Base-by-base conservation (phyloP, 2,888 invertebrate species). In the Acrocyrtus sp. region DNA sequence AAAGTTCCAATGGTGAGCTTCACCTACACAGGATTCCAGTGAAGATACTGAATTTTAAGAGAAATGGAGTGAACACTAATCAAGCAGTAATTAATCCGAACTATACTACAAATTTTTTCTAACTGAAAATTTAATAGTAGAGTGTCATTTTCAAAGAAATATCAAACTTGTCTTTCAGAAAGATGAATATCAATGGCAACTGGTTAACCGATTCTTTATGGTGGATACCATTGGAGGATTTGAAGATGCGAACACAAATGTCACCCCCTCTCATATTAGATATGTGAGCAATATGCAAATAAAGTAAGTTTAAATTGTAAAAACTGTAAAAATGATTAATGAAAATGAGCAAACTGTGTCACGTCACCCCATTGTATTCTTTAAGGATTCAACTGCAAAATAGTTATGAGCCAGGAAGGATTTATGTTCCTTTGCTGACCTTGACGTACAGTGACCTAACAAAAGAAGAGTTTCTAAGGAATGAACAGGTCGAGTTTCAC, bases 161-260 rank as follows among this genome's bases (percentile, higher is more conserved):
- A 39, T 47, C 26, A 34, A 43, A 47, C 26, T 68, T 58, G 69
- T 74, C 45, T 82, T 82, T 39, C 78, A 88, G 88, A 85, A 84
- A 22, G 86, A 87, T 73, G 82, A 84, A 48, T 86, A 86, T 34
- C 86, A 87, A 50, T 91, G 90, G 90, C 87, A 89, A 81, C 83
- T 92, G 34, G 88, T 89, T 0, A 86, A 89, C 76, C 86, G 92
- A 72, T 90, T 92, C 83, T 91, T 91, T 83, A 81, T 91, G 6
- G 85, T 90, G 54, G 91, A 92, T 81, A 88, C 86, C 61, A 81
- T 86, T 17, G 86, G 86, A 77, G 87, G 87, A 26, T 82, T 82
- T 45, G 82, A 81, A 74, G 45, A 47, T 34, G 62, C 29, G 12
- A 58, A 43, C 47, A 67, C 66, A 19, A 73, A 54, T 10, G 43